Evolutionary conservation across 2,113 vertebrate species (phyloP).

Genomic region (Boulengeromyrus knoepffleri): DNA sequence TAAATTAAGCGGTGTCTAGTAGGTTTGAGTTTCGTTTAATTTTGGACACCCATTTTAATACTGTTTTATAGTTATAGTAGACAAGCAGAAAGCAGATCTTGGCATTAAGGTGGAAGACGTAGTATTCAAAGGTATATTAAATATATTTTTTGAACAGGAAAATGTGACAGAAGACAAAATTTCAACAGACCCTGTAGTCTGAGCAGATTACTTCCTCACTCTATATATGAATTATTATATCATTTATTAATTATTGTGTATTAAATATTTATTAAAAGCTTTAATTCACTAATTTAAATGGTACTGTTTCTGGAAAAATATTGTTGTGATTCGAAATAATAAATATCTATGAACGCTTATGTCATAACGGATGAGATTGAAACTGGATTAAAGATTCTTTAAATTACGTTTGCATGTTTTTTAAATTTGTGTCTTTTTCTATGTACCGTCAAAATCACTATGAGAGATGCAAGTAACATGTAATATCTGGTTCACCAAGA

Average conservation of each 20-base stretch:
- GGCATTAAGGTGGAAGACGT: background rate
- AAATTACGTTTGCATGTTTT: too few relatives aligned
- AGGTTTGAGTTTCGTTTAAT: background rate
- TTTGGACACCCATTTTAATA: background rate
- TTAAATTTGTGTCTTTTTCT: too few relatives aligned
- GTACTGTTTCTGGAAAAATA: too few relatives aligned
- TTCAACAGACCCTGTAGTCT: background rate
- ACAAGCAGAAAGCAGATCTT: background rate
- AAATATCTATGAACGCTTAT: too few relatives aligned
- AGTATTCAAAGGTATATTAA: background rate
- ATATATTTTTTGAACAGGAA: background rate
- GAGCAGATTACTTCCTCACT: background rate
- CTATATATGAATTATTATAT: background rate
- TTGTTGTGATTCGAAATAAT: too few relatives aligned
- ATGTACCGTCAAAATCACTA: too few relatives aligned
- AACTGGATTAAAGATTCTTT: too few relatives aligned
- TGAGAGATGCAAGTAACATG: too few relatives aligned
- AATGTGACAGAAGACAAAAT: background rate
- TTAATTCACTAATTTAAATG: too few relatives aligned
- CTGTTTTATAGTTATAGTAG: background rate
- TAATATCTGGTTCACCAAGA: too few relatives aligned
- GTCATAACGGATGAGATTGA: too few relatives aligned
- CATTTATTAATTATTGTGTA: background rate
- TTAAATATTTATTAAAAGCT: background rate
- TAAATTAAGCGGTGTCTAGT: background rate